These are phyloP conservation scores for Drosophila mayri DNA, from an alignment of 1,140 invertebrate species.

Conservation along the genomic window DNA sequence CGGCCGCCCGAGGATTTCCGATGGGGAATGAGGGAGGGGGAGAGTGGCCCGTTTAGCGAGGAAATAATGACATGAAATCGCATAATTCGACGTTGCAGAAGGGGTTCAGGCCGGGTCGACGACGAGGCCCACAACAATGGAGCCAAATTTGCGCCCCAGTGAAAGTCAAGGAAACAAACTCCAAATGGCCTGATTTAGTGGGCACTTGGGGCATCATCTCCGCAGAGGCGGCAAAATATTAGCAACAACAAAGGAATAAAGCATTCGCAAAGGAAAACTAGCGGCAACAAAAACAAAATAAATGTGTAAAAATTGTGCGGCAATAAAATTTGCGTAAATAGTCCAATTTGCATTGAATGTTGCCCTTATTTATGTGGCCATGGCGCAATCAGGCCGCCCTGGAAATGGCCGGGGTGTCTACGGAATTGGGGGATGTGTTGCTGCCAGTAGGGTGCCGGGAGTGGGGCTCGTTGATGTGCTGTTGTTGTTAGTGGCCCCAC, in stretches of 20 bases:
- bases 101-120: conserved; percentile 40
- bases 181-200: conserved; percentile 79
- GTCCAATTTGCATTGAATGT: conserved; percentile 82
- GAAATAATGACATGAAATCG: conserved; percentile 81
- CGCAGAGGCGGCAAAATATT: conserved; percentile 28
- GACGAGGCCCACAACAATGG: conserved; percentile 25
- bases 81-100: conserved; percentile 67
- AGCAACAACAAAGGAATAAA: conserved; percentile 58
- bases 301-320: conserved; percentile 77
- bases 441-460: conserved; percentile 10
- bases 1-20: conserved; percentile 30
- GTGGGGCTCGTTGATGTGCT: conserved; percentile 12
- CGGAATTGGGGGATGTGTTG: conserved; percentile 17
- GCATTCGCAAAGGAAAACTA: conserved; percentile 47
- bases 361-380: conserved; percentile 75
- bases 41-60: conserved; percentile 72
- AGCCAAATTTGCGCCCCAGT: conserved; percentile 35
- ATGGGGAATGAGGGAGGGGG: conserved; percentile 24
- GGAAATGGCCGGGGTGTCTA: conserved; percentile 24
- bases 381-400: conserved; percentile 48
- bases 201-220: conserved; percentile 60
- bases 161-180: conserved; percentile 53
- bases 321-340: conserved; percentile 84
- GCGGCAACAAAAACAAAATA: conserved; percentile 67
- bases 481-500: conserved; percentile 31